Evolutionary conservation across 2,113 vertebrate species (phyloP).

Genomic region (Clinocottus analis): DNA sequence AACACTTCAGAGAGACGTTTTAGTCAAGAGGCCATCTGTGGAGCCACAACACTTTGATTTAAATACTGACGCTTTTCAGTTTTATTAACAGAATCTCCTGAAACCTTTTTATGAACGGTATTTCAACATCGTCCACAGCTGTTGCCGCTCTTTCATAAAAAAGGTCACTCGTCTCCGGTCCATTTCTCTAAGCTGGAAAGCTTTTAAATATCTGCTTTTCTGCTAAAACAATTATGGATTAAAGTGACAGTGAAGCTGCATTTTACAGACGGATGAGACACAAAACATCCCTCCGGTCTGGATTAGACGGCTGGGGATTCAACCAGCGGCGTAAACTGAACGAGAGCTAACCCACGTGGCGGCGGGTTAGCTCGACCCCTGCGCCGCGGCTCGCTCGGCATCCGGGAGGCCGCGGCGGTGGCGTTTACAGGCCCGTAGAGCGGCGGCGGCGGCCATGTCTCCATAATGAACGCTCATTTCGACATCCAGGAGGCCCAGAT

Average conservation of each 20-base stretch:
- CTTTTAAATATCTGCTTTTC: slow-evolving; percentile 35
- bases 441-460: slow-evolving; percentile 14
- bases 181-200: slow-evolving; percentile 24
- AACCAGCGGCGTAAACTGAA: not conserved
- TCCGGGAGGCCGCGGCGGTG: slow-evolving; percentile 47
- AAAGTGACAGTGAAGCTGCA: slow-evolving; percentile 18
- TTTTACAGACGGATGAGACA: slow-evolving; percentile 17
- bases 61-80: not conserved
- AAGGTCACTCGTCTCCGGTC: slow-evolving; percentile 10
- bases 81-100: not conserved
- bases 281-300: slow-evolving; percentile 14
- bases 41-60: not conserved
- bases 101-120: not conserved
- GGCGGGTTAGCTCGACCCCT: slow-evolving; percentile 45
- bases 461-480: slow-evolving; percentile 52
- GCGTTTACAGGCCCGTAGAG: slow-evolving; percentile 53
- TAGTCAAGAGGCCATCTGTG: not conserved
- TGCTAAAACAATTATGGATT: slow-evolving; percentile 41
- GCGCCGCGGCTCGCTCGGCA: slow-evolving; percentile 32
- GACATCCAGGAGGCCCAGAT: slow-evolving; percentile 32
- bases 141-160: slow-evolving; percentile 3
- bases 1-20: not conserved
- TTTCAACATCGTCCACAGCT: not conserved
- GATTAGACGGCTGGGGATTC: not conserved
- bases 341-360: no score